Percentiles rank a stretch among this genome's conserved stretches.
phyloP scores from a whole-genome alignment of 1,140 invertebrate genomes.

The Drosophila virilis region DNA sequence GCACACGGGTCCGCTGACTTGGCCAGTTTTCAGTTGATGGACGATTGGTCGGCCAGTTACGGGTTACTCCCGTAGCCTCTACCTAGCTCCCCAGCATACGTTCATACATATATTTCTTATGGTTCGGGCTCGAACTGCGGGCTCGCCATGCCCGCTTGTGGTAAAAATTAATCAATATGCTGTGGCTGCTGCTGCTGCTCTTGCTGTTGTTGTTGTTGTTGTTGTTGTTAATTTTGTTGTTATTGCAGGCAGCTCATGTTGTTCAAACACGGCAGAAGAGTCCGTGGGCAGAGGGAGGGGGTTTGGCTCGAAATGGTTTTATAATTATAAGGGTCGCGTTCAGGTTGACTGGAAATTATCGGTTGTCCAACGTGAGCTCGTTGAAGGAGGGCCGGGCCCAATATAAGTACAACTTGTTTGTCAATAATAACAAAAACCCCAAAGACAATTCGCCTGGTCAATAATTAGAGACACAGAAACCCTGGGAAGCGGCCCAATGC shows the following conservation, averaged over 20 bases:
- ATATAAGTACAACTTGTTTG: slow-evolving; percentile 55
- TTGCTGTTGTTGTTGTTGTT: slow-evolving; percentile 38
- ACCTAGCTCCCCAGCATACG: no score
- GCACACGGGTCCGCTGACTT: slow-evolving; percentile 61
- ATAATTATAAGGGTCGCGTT: slow-evolving; percentile 76
- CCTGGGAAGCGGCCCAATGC: slow-evolving; percentile 24
- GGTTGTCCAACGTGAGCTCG: slow-evolving; percentile 54
- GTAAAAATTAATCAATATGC: slow-evolving; percentile 73
- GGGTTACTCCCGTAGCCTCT: neutral
- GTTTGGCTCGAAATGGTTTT: slow-evolving; percentile 52
- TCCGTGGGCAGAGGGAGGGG: neutral
- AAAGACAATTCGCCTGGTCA: slow-evolving; percentile 38
- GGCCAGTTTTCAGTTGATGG: slow-evolving; percentile 42
- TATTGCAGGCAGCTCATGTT: slow-evolving; percentile 36
- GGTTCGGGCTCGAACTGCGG: slow-evolving; percentile 25
- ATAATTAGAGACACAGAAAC: slow-evolving; percentile 21
- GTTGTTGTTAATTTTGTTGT: slow-evolving; percentile 53
- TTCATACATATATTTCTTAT: no score
- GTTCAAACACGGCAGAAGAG: slow-evolving; percentile 44
- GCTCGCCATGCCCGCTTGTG: slow-evolving; percentile 24
- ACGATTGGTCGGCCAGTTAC: slow-evolving; percentile 23
- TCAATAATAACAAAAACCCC: slow-evolving; percentile 41
- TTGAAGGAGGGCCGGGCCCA: slow-evolving; percentile 38
- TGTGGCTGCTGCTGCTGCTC: slow-evolving; percentile 11
- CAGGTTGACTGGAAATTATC: slow-evolving; percentile 70